These are phyloP conservation scores for Drosophila mettleri DNA, from an alignment of 2,888 invertebrate species.

Conservation along the genomic window DNA sequence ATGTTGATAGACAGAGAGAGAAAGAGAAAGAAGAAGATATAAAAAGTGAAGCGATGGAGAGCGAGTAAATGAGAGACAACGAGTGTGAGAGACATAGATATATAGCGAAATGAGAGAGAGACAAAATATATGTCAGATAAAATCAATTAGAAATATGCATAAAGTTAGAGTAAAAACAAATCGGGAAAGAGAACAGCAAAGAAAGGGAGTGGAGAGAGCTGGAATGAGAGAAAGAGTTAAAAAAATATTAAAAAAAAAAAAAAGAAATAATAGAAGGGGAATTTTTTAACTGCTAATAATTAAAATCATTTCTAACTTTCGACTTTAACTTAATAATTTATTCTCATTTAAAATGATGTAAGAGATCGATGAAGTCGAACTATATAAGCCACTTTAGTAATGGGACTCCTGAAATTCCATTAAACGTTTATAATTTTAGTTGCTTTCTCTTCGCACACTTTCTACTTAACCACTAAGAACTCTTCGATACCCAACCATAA, in stretches of 20 bases:
- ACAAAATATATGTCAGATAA: too few species aligned
- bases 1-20: neutral
- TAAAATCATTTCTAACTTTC: too few species aligned
- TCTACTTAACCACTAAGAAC: conserved; percentile 9
- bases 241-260: too few species aligned
- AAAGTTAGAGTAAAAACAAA: too few species aligned
- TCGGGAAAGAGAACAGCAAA: too few species aligned
- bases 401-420: neutral
- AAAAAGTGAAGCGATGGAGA: too few species aligned
- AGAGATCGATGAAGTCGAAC: neutral
- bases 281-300: too few species aligned
- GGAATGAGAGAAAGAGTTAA: too few species aligned
- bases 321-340: neutral
- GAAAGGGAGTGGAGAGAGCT: too few species aligned
- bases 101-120: fast-evolving
- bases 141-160: too few species aligned
- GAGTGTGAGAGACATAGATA: neutral
- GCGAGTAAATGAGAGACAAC: neutral
- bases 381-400: neutral
- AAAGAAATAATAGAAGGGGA: too few species aligned
- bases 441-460: neutral
- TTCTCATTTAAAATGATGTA: neutral
- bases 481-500: neutral
- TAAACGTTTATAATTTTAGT: neutral
- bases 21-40: neutral